Conservation (phyloP, 2,888 invertebrate species). For the Anorthoa munda region DNA sequence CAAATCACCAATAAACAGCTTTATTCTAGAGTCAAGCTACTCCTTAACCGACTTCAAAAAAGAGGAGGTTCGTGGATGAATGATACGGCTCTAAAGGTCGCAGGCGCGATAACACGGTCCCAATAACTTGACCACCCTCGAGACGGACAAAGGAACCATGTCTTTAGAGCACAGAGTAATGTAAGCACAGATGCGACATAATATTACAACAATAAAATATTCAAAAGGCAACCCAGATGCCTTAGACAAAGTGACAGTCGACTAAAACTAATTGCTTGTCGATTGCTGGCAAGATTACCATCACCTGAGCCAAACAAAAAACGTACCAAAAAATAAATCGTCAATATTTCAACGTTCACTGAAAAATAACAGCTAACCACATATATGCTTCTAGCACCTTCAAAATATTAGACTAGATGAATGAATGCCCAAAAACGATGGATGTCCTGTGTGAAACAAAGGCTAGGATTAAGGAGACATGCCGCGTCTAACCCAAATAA, state of each 20-base stretch:
- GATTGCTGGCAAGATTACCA: not conserved
- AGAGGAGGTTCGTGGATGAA: slow-evolving; percentile 10
- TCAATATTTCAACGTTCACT: no score
- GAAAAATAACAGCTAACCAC: no score
- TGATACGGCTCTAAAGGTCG: slow-evolving; percentile 44
- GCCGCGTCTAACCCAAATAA: no score
- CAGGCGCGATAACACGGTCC: slow-evolving; percentile 49
- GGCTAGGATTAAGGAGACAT: no score
- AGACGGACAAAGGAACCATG: slow-evolving; percentile 64
- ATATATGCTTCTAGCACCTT: no score
- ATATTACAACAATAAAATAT: not conserved
- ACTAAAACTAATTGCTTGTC: no score
- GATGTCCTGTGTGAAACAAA: no score
- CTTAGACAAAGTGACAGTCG: no score
- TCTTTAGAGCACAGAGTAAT: slow-evolving; percentile 39
- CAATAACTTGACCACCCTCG: slow-evolving; percentile 73
- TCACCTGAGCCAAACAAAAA: not conserved
- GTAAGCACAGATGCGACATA: slow-evolving; percentile 25
- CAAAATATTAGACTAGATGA: no score
- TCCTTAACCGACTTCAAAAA: not conserved
- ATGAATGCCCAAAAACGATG: no score
- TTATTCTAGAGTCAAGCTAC: slow-evolving; percentile 2
- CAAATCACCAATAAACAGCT: slow-evolving; percentile 8
- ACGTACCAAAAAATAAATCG: no score
- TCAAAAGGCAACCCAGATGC: no score